These are phyloP conservation scores for Burhinus oedicnemus DNA, from an alignment of 2,113 vertebrate genomes.

Conservation along the genomic window DNA sequence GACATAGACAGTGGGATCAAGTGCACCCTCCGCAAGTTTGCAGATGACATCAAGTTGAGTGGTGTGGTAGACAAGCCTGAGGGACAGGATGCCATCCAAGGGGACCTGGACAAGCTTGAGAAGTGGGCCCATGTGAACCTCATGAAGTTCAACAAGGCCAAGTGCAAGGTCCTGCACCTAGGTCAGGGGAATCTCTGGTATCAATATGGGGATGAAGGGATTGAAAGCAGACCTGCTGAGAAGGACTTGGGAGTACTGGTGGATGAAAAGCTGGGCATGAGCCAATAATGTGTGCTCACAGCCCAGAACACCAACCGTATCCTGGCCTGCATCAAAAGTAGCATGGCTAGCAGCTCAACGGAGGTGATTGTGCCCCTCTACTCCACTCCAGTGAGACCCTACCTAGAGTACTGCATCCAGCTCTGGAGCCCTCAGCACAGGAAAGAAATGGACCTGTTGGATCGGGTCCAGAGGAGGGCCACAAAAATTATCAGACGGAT, in stretches of 20 bases:
- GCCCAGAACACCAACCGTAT: background rate
- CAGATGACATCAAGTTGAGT: background rate
- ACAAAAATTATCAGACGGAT: background rate
- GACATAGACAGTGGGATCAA: background rate
- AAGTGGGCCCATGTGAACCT: background rate
- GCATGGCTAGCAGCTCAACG: background rate
- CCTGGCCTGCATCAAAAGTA: background rate
- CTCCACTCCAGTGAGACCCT: background rate
- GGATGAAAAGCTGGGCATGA: background rate
- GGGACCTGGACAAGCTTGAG: background rate
- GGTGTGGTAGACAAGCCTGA: fast-evolving
- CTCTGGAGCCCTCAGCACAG: background rate
- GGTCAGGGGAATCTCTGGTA: background rate
- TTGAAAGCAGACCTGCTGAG: background rate
- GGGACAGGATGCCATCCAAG: background rate
- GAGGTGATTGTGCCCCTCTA: background rate
- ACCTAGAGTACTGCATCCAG: background rate
- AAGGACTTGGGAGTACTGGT: background rate
- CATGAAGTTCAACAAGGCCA: background rate
- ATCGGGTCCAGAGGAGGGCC: background rate
- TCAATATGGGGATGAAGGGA: background rate
- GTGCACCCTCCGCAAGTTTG: background rate
- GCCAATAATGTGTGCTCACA: fast-evolving
- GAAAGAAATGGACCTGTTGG: background rate
- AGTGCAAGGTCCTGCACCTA: background rate